Evolutionary conservation across 2,888 invertebrate genomes (phyloP), one percentile per base, ranked within the genome.

Genomic region (Mesorhabditis belari): DNA sequence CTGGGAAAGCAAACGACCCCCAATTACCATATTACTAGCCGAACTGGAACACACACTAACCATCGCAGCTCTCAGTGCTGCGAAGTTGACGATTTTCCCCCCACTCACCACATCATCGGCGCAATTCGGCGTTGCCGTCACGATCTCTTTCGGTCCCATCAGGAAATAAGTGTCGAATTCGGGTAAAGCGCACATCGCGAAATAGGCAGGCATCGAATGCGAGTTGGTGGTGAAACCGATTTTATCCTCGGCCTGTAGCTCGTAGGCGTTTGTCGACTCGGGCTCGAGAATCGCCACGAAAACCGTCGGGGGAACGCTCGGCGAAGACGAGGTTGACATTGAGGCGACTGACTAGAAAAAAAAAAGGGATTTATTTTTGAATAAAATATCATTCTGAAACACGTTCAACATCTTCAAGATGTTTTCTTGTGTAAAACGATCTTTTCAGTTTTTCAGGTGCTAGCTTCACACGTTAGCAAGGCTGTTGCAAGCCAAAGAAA

Each of bases 131-230:
- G 44, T n/a, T 35, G 44, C 75, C 57, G 72, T 66, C 17, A 81
- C 72, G 53, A 80, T 60, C 29, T 76, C 71, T 5, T 65, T 63
- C 5, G 67, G 62, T 5, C 71, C 71, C n/a, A 76, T 29, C 29
- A 80, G 60, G 54, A 78, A 79, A 61, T 76, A 79, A 24, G 66
- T 60, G 25, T 66, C 62, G 55, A 75, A 77, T 3, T 62, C 61
- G 5, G 76, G 73, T 21, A 69, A 62, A 17, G 69, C 69, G 12
- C 60, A 55, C 49, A 66, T 61, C 6, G 66, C 63, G 49, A 69
- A 63, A 52, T 69, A 66, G 17, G 55, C 63, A 3, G 73, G 70
- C 6, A 64, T 60, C 0, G 67, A 58, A 26, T 59, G 60, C 2
- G 63, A 49, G 1, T 35, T 44, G 23, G 52, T 27, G 17, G 44